These are phyloP conservation scores for Cassiopea andromeda DNA, from an alignment of 30 jellyfish, hydroid and myxozoan species.

Conservation along the genomic window DNA sequence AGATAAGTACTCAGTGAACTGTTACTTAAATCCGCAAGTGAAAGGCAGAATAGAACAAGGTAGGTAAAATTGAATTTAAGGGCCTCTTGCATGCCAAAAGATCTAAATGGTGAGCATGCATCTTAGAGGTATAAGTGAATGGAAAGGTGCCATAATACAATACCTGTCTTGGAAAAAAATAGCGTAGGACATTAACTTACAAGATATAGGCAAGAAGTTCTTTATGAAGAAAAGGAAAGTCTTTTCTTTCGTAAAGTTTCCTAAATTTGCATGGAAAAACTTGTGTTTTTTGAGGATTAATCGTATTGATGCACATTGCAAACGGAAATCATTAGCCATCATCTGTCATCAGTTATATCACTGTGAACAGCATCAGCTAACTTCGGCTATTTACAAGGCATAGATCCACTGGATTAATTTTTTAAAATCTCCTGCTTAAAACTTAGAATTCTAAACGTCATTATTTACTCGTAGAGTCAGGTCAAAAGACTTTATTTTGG, in stretches of 20 bases:
- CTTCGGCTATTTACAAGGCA: background rate
- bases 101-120: too few species aligned
- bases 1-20: too few species aligned
- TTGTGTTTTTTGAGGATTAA: background rate
- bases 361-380: background rate
- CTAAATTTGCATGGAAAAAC: background rate
- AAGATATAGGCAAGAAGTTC: too few species aligned
- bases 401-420: background rate
- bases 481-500: conserved; percentile 66
- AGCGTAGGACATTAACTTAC: too few species aligned
- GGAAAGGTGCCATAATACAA: too few species aligned
- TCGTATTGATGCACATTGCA: background rate
- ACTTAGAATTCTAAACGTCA: background rate
- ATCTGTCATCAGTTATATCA: background rate
- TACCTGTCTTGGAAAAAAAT: too few species aligned
- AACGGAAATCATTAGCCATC: background rate
- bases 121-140: too few species aligned
- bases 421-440: background rate
- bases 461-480: conserved; percentile 24
- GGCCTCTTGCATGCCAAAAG: too few species aligned
- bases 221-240: too few species aligned
- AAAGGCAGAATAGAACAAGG: too few species aligned
- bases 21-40: too few species aligned
- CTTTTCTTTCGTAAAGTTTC: background rate
- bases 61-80: too few species aligned